Conservation (phyloP, 92 coral and sea anemone genomes). For the Isaurus tuberculatus region DNA sequence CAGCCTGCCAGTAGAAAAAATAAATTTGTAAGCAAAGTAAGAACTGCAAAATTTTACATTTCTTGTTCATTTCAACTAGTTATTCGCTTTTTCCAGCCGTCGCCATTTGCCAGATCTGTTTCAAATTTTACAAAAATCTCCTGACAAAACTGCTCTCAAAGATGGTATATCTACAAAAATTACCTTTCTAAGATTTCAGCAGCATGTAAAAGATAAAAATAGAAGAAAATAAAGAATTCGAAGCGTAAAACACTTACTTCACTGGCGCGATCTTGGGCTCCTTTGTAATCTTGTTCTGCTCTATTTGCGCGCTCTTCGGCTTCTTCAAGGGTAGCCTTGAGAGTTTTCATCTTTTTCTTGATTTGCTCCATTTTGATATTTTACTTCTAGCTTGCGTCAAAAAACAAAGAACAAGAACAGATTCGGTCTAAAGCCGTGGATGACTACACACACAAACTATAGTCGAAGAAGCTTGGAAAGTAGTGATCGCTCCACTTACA, state of each 20-base stretch:
- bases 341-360: conserved; percentile 96
- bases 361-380: conserved; percentile 93
- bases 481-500: conserved; percentile 50
- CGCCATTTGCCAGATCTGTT: conserved; percentile 24
- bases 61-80: conserved; percentile 35
- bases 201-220: background rate
- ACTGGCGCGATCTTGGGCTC: conserved; percentile 80
- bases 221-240: background rate
- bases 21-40: background rate
- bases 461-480: conserved; percentile 38
- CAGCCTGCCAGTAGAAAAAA: conserved; percentile 74
- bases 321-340: conserved; percentile 77
- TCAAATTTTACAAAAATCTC: background rate
- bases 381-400: conserved; percentile 58
- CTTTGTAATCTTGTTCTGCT: conserved; percentile 83
- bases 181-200: conserved; percentile 5
- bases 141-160: background rate
- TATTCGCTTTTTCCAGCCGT: background rate
- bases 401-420: conserved; percentile 60
- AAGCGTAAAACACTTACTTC: conserved; percentile 48
- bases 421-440: conserved; percentile 24
- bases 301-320: conserved; percentile 82
- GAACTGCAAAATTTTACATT: background rate
- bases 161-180: background rate
- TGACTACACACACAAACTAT: conserved; percentile 23